Percentiles rank a stretch among this genome's conserved stretches.
These are phyloP conservation scores for Tinea semifulvella DNA, from an alignment of 2,888 invertebrate genomes.

Conservation along the genomic window DNA sequence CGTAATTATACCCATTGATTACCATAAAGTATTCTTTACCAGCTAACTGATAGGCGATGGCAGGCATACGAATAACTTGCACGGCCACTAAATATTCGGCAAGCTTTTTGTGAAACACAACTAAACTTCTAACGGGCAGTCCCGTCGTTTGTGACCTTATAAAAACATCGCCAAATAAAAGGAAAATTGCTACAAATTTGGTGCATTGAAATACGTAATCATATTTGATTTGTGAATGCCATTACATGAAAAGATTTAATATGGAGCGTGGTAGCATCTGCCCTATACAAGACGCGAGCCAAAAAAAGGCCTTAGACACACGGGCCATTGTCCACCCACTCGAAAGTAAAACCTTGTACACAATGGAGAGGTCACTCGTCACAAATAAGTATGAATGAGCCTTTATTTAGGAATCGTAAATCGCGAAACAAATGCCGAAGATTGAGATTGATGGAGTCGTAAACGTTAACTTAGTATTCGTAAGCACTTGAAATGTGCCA, in stretches of 20 bases:
- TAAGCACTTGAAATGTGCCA: no score
- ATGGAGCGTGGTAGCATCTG: constrained; percentile 15
- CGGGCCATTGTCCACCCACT: constrained; percentile 18
- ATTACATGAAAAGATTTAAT: constrained; percentile 9
- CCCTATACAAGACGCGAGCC: constrained; percentile 1
- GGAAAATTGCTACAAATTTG: neutral
- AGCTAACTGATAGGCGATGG: no score
- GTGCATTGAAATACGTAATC: constrained; percentile 2
- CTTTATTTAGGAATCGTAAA: neutral
- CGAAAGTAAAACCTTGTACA: constrained; percentile 18
- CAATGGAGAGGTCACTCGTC: constrained; percentile 23
- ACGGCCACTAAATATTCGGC: no score
- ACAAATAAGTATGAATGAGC: neutral
- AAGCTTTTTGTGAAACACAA: no score
- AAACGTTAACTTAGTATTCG: neutral
- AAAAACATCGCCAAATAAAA: no score
- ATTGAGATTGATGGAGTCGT: constrained; percentile 5
- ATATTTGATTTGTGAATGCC: neutral
- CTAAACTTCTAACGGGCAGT: no score
- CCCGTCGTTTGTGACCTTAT: no score
- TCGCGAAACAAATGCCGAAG: neutral
- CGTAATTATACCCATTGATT: no score
- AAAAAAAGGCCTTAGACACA: neutral
- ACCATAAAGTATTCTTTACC: no score
- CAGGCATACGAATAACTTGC: no score